Conservation (phyloP, 2,113 vertebrate genomes). For the Pelvicachromis taeniatus region DNA sequence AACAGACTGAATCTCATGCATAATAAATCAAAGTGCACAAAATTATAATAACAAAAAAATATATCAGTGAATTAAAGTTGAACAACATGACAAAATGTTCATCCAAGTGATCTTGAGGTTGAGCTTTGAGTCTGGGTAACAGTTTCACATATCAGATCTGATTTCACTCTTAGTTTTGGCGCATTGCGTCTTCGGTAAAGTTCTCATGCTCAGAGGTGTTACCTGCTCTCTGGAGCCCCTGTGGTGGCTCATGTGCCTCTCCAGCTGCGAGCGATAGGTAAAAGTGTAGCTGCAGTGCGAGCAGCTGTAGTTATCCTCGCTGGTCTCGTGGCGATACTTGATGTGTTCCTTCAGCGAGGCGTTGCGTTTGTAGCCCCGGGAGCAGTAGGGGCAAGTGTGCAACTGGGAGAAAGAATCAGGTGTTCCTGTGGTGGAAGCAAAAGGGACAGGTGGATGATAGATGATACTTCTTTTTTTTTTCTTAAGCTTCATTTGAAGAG, state of each 20-base stretch:
- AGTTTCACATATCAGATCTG: neutral
- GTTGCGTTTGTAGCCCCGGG: constrained; percentile 95
- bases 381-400: constrained; percentile 94
- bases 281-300: constrained; percentile 96
- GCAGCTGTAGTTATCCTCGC: constrained; percentile 95
- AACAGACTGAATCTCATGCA: neutral
- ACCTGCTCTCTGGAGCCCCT: constrained; percentile 89
- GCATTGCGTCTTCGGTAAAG: neutral
- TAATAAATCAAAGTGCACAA: neutral
- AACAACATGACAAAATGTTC: neutral
- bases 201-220: neutral
- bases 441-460: neutral
- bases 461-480: neutral
- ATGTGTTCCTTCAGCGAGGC: constrained; percentile 98
- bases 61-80: neutral
- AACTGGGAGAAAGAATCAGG: constrained; percentile 89
- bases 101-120: neutral
- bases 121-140: neutral
- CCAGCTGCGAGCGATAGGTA: constrained; percentile 93
- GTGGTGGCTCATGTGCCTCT: constrained; percentile 96
- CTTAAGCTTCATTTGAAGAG: neutral
- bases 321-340: constrained; percentile 95
- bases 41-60: neutral
- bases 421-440: constrained; percentile 72
- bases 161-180: neutral